Evolutionary conservation across 2,113 vertebrate species (phyloP).

Genomic region (Megalops atlanticus): DNA sequence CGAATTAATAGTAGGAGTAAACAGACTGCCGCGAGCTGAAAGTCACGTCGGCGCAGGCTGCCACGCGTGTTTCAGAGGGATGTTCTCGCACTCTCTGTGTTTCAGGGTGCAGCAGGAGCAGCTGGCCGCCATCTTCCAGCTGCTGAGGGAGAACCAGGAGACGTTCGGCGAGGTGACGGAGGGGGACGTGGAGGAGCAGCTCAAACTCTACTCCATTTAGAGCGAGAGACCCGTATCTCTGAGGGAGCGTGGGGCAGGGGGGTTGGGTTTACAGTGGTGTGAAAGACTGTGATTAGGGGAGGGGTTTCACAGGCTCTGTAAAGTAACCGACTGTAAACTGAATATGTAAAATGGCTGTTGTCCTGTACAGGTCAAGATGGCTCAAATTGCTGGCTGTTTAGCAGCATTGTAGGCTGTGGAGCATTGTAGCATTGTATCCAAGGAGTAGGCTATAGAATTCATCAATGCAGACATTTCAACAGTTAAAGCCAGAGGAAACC

Average conservation of each 20-base stretch:
- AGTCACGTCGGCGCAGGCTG: too few species aligned
- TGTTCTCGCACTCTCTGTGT: slow-evolving; percentile 53
- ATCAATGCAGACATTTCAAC: too few species aligned
- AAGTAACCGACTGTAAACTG: neutral
- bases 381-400: neutral
- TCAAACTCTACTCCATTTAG: slow-evolving; percentile 45
- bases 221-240: neutral
- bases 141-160: slow-evolving; percentile 79
- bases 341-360: neutral
- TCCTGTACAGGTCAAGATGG: neutral
- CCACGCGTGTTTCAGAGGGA: neutral
- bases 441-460: neutral
- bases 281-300: too few species aligned
- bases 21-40: too few species aligned
- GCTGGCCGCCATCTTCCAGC: slow-evolving; percentile 83
- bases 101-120: slow-evolving; percentile 82
- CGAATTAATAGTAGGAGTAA: too few species aligned
- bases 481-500: too few species aligned
- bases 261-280: too few species aligned
- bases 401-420: neutral
- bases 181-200: slow-evolving; percentile 36
- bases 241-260: neutral
- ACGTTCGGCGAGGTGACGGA: slow-evolving; percentile 83
- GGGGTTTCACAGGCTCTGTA: neutral
- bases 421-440: too few species aligned